Evolutionary conservation across 1,140 invertebrate species (phyloP).

Genomic region (Brachionus calyciflorus): DNA sequence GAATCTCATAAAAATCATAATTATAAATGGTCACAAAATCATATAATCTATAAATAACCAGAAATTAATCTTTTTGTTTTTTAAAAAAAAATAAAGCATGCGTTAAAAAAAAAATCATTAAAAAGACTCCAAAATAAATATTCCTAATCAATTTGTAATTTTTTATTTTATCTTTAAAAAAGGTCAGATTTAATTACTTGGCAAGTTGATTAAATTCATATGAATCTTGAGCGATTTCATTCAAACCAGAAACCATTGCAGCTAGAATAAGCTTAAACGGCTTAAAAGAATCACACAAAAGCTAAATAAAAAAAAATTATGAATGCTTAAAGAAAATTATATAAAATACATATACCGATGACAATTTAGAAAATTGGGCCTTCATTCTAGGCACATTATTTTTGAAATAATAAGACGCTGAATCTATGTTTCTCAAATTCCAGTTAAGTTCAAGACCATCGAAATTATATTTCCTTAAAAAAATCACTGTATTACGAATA

Average conservation of each 20-base stretch:
- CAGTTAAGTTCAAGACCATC: constrained; percentile 16
- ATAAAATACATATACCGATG: background rate
- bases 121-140: constrained; percentile 12
- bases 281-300: background rate
- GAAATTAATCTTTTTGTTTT: too few relatives aligned
- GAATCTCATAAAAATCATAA: constrained; percentile 39
- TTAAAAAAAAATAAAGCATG: too few relatives aligned
- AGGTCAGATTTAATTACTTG: background rate
- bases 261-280: background rate
- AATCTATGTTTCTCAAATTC: constrained; percentile 40
- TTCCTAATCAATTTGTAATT: too few relatives aligned
- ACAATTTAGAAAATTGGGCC: background rate
- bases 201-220: constrained; percentile 12
- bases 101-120: too few relatives aligned
- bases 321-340: background rate
- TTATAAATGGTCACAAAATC: background rate
- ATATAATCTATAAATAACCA: background rate
- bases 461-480: constrained; percentile 20
- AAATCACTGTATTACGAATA: background rate
- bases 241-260: background rate
- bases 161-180: background rate
- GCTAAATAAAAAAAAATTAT: background rate
- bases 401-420: background rate
- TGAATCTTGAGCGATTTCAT: constrained; percentile 9
- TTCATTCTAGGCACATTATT: background rate